Percentiles rank a stretch among this genome's conserved stretches.
These are phyloP conservation scores for Malthinus flaveolus DNA, from an alignment of 2,888 invertebrate genomes.

Conservation along the genomic window DNA sequence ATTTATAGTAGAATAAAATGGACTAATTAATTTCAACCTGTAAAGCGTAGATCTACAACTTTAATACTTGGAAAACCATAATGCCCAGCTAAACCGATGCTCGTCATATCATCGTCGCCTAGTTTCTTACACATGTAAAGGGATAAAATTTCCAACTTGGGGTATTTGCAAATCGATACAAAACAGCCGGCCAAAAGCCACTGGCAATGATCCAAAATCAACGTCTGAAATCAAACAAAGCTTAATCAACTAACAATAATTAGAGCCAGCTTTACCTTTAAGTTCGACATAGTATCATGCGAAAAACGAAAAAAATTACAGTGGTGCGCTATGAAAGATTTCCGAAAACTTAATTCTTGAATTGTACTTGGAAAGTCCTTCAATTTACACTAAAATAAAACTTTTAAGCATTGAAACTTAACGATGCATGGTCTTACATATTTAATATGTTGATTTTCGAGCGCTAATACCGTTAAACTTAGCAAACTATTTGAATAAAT, in stretches of 20 bases:
- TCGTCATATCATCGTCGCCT: slow-evolving; percentile 65
- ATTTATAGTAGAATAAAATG: neutral
- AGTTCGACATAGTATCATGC: slow-evolving; percentile 22
- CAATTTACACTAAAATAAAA: slow-evolving; percentile 61
- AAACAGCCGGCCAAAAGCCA: slow-evolving; percentile 77
- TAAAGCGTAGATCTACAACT: slow-evolving; percentile 50
- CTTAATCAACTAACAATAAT: too few relatives aligned
- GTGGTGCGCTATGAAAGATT: slow-evolving; percentile 45
- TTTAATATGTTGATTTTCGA: slow-evolving; percentile 47
- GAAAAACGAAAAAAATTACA: slow-evolving; percentile 41
- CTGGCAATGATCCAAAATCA: slow-evolving; percentile 71
- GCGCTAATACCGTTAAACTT: slow-evolving; percentile 45
- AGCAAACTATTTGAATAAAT: slow-evolving; percentile 18
- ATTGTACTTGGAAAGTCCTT: slow-evolving; percentile 66
- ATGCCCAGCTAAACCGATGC: slow-evolving; percentile 73
- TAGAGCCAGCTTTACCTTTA: slow-evolving; percentile 34
- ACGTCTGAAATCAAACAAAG: slow-evolving; percentile 63
- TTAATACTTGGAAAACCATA: slow-evolving; percentile 68
- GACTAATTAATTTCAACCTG: slow-evolving; percentile 38
- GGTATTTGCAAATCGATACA: slow-evolving; percentile 72
- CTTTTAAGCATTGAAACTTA: slow-evolving; percentile 7
- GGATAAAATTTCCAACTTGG: slow-evolving; percentile 63
- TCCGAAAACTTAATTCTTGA: slow-evolving; percentile 63
- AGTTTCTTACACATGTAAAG: slow-evolving; percentile 68
- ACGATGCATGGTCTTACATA: slow-evolving; percentile 30